Evolutionary conservation across 2,888 invertebrate genomes (phyloP), one percentile per base, ranked within the genome.

Genomic region (Ormyrus pomaceus): DNA sequence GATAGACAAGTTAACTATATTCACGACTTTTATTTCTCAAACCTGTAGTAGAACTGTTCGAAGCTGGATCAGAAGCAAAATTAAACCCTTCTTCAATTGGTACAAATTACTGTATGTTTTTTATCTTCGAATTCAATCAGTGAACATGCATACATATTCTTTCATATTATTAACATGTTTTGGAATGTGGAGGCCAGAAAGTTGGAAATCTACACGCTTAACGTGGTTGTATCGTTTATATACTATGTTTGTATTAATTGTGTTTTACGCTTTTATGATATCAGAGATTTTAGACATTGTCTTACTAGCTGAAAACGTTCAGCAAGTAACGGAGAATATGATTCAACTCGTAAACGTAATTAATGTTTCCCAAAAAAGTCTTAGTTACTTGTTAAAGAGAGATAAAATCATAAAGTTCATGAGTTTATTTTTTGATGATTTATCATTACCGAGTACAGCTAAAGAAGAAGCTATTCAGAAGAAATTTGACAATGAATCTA

Each of bases 271-370:
- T 5, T 80, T 76, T 34, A 68, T 80, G 66, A 6, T 80, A 8
- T 76, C 74, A 5, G 66, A 80, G 61, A 61, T 80, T 45, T 53
- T 80, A 11, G 80, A 80, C 48, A 66, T 80, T 11, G 5, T 80
- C 34, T 61, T 75, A 8, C 0, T 66, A 0, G 68, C 76, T 0
- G 62, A 76, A 45, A 80, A 76, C n/a, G 51, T 76, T 10, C 69
- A 65, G 19, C 55, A 80, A 62, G 19, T 80, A 11, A 61, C 51
- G 5, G 71, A 71, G 13, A 80, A 76, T 55, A 62, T 76, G 71
- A 68, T 80, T 6, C 80, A 76, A 13, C 72, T 76, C 3, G 9
- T 76, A 0, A 80, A 76, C 8, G 34, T 76, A 3, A 0, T 72
- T 4, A 80, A 80, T 9, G 71, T 72, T 11, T 51, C 71, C 0